These are phyloP conservation scores for Caenorhabditis japonica DNA, from an alignment of 2,888 invertebrate species.

Conservation along the genomic window DNA sequence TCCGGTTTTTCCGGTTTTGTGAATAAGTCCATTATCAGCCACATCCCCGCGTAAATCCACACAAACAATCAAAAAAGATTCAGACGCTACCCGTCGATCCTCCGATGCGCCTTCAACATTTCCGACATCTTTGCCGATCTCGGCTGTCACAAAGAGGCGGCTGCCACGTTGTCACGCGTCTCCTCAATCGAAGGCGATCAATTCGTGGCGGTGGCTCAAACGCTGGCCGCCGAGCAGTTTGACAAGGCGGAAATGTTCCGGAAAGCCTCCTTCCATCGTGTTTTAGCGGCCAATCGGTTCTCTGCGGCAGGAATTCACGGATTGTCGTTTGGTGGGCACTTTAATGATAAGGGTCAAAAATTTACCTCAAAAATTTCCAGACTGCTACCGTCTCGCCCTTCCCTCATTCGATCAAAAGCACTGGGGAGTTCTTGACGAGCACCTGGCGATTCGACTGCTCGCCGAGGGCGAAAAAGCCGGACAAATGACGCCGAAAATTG, in stretches of 20 bases:
- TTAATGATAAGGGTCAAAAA: background rate
- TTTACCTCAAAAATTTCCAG: constrained; percentile 11
- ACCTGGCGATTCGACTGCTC: constrained; percentile 37
- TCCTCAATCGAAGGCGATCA: constrained; percentile 86
- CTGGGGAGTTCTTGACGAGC: constrained; percentile 68
- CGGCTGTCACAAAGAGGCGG: constrained; percentile 90
- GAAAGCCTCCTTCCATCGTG: constrained; percentile 83
- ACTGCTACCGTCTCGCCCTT: constrained; percentile 55
- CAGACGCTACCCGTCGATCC: constrained; percentile 33
- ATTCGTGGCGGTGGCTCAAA: constrained; percentile 81
- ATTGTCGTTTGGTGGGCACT: constrained; percentile 54
- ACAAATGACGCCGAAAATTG: constrained; percentile 32
- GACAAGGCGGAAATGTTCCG: constrained; percentile 87
- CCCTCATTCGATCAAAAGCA: constrained; percentile 58
- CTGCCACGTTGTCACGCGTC: constrained; percentile 61
- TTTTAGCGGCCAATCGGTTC: constrained; percentile 90
- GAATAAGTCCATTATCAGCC: no score
- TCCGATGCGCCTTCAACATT: constrained; percentile 55
- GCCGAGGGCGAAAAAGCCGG: constrained; percentile 44
- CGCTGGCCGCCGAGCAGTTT: constrained; percentile 84
- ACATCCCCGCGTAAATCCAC: no score
- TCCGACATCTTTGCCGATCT: constrained; percentile 82
- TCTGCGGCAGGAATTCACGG: constrained; percentile 53
- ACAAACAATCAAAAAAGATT: constrained; percentile 19
- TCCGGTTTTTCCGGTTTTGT: no score